Base-by-base conservation (phyloP, 1,140 invertebrate genomes). In the Colletes latitarsis region DNA sequence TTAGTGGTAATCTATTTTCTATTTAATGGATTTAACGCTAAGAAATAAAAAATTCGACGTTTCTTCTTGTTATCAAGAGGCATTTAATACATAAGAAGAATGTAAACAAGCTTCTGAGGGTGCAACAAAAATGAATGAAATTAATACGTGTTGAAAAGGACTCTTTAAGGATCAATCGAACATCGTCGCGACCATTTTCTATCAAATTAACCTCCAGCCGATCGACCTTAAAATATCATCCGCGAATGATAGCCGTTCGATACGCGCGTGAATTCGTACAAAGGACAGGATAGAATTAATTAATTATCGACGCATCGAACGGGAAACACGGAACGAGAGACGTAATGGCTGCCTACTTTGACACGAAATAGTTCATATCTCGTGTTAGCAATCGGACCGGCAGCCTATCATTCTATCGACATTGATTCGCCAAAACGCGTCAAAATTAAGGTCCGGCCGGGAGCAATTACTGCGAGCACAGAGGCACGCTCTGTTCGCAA, bases 401-500 rank as follows among this genome's bases (percentile, higher is more conserved):
- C 70, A 77, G 62, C 71, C 46, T 60, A 69, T 85, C 83, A 85
- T 74, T 85, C 80, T 55, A 85, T 82, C 80, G 69, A 64, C 64
- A 53, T 82, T 70, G 75, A 85, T 78, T 57, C 60, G 17, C 19
- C 73, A 58, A 72, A 82, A 84, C 62, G 60, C 62, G 79, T 62
- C 82, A 72, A 63, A 82, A 85, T 85, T 58, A 79, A 71, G 70
- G 30, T 49, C 43, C 64, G 60, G 64, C 79, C 62, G 62, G 78
- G 57, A 71, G 62, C 55, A 63, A 58, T 72, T 58, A 68, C 60
- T 5, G 52, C 17, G 5, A 17, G 57, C 70, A 62, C 70, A 62
- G 70, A 57, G 30, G 58, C 71, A 55, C 46, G 64, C 52, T 46
- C 53, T 41, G 39, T 15, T 55, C 19, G 68, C 17, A 58, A 55